Evolutionary conservation across 2,113 vertebrate genomes (phyloP).

Genomic region (Danionella cerebrum): DNA sequence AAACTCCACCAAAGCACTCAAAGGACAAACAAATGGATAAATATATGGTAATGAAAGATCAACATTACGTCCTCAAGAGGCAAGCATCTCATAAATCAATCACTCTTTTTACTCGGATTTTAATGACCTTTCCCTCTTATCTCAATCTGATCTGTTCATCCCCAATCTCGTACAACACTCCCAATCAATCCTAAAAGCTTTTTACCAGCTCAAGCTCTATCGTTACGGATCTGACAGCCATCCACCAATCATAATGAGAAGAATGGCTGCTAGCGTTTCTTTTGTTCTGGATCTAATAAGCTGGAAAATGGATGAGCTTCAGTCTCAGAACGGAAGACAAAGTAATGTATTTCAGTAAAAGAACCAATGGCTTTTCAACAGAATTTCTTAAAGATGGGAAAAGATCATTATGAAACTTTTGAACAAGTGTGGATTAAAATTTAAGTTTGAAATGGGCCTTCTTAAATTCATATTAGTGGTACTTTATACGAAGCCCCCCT

Average conservation of each 20-base stretch:
- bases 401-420: not conserved
- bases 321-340: not conserved
- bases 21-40: constrained; percentile 36
- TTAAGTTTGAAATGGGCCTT: not conserved
- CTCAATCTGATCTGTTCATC: constrained; percentile 36
- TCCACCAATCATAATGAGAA: constrained; percentile 38
- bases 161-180: constrained; percentile 31
- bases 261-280: constrained; percentile 40
- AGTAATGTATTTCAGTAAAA: not conserved
- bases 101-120: constrained; percentile 14
- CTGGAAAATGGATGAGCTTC: constrained; percentile 16
- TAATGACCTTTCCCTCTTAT: constrained; percentile 41
- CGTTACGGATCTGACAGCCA: constrained; percentile 21
- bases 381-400: not conserved
- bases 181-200: constrained; percentile 40
- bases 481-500: too few species aligned
- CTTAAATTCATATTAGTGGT: too few species aligned
- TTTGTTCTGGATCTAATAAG: constrained; percentile 22
- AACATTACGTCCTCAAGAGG: constrained; percentile 34
- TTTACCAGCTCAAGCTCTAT: constrained; percentile 35
- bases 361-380: not conserved
- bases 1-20: not conserved
- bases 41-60: constrained; percentile 43
- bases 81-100: constrained; percentile 35
- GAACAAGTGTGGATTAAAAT: too few species aligned